A percentile compares a stretch with the other conserved stretches of the same genome.
These are phyloP conservation scores for Pseudorasbora parva DNA, from an alignment of 2,113 vertebrate species.

Conservation along the genomic window DNA sequence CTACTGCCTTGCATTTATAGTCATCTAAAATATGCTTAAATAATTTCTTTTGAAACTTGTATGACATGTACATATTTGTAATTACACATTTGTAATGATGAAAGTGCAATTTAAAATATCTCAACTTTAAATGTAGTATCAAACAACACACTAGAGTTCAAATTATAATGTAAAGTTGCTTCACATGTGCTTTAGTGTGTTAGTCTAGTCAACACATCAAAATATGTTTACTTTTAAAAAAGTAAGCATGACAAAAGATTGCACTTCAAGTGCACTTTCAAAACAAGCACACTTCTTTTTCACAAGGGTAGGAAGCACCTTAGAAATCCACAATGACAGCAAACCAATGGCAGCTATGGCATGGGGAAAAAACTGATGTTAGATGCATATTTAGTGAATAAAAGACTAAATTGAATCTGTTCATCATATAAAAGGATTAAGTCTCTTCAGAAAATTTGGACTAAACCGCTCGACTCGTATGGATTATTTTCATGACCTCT, in stretches of 20 bases:
- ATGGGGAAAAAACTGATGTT: neutral
- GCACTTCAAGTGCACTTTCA: neutral
- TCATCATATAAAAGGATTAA: too few species aligned
- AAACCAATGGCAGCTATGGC: neutral
- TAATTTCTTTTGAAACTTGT: neutral
- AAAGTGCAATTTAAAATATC: neutral
- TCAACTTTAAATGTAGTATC: neutral
- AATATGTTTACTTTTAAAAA: neutral
- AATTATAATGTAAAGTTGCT: neutral
- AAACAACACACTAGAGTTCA: neutral
- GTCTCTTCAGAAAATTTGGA: too few species aligned
- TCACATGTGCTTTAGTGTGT: neutral
- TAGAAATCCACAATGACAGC: neutral
- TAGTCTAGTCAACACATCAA: neutral
- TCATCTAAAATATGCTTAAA: neutral
- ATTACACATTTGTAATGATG: neutral
- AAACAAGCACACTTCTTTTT: neutral
- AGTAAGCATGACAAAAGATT: neutral
- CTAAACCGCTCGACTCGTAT: too few species aligned
- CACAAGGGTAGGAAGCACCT: neutral
- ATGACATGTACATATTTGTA: neutral
- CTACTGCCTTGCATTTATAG: neutral
- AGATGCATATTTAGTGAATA: neutral
- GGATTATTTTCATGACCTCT: too few species aligned
- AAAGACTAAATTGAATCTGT: too few species aligned